A percentile compares a stretch with the other conserved stretches of the same genome.
phyloP scores from a whole-genome alignment of 1,140 invertebrate genomes.

The Zophobas atratus region DNA sequence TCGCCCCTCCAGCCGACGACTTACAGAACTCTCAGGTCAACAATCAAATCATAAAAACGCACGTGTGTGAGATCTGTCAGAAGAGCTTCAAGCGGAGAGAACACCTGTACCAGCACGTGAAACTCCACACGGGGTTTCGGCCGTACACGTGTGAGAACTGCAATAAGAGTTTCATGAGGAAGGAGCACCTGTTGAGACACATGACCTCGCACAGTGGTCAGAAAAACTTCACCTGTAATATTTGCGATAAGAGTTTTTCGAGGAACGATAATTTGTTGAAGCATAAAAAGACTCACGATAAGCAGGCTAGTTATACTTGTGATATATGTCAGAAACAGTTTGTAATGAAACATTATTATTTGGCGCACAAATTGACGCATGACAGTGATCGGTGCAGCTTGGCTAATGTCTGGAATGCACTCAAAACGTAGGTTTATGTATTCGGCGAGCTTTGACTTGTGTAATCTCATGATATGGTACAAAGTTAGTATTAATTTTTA shows the following conservation, averaged over 20 bases:
- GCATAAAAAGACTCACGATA: slow-evolving; percentile 79
- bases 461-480: slow-evolving; percentile 34
- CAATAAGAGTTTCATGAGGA: slow-evolving; percentile 81
- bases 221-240: slow-evolving; percentile 82
- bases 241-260: slow-evolving; percentile 84
- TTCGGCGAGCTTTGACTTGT: slow-evolving; percentile 22
- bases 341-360: slow-evolving; percentile 78
- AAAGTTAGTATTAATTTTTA: slow-evolving; percentile 35
- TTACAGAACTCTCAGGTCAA: slow-evolving; percentile 14
- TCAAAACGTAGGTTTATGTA: slow-evolving; percentile 31
- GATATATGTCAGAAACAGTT: slow-evolving; percentile 82
- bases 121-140: slow-evolving; percentile 79
- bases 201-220: slow-evolving; percentile 82
- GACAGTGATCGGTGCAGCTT: slow-evolving; percentile 32
- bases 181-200: slow-evolving; percentile 81
- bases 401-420: slow-evolving; percentile 24
- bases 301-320: slow-evolving; percentile 79
- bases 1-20: background rate
- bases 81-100: slow-evolving; percentile 76
- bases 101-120: slow-evolving; percentile 74
- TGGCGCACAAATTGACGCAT: slow-evolving; percentile 71
- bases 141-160: slow-evolving; percentile 78
- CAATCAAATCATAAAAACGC: slow-evolving; percentile 51
- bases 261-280: slow-evolving; percentile 84
- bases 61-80: slow-evolving; percentile 72